Base-by-base conservation (phyloP, 1,140 invertebrate species). In the Trichonephila clavata region DNA sequence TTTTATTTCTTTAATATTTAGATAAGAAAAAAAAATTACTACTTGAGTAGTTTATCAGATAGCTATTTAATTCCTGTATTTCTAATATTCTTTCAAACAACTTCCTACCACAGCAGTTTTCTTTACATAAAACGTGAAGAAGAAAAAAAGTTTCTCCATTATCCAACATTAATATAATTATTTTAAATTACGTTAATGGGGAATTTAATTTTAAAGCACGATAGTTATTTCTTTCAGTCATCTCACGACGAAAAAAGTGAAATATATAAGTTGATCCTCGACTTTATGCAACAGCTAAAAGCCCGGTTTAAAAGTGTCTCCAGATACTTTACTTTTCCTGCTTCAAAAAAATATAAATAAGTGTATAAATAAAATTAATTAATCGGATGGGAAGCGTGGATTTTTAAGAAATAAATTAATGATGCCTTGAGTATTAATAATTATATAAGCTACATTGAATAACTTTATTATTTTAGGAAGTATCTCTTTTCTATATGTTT, bases 351-450 rank as follows among this genome's bases (percentile, higher is more conserved):
- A 32, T 39, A n/a, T n/a, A 39, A 39, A 39, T 39, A 39, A 39
- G 4, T 39, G 4, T 39, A 39, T 39, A 39, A 39, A 39, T 39
- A 16, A 39, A 77, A 77, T 77, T 77, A 77, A 39, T 77, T 27
- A 63, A 50, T 63, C 61, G 21, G 27, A 13, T 24, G 21, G 21
- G 60, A 68, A 24, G 65, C 65, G 21, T n/a, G 65, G 18, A 13
- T 39, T 32, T 18, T 77, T 77, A 77, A 77, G 27, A 18, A 5
- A 16, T 32, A 63, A 13, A 1, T 63, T 63, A 3, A 63, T 21
- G 61, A 77, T 39, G 32, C 18, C 18, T 77, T 77, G 71, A 77
- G 71, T 16, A 77, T 77, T 39, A 77, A 77, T 77, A 77, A 77
- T 39, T 77, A 16, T 18, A 39, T 77, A 77, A 77, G 5, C 0